Evolutionary conservation across 2,113 vertebrate genomes (phyloP).

Genomic region (Triplophysa rosa): DNA sequence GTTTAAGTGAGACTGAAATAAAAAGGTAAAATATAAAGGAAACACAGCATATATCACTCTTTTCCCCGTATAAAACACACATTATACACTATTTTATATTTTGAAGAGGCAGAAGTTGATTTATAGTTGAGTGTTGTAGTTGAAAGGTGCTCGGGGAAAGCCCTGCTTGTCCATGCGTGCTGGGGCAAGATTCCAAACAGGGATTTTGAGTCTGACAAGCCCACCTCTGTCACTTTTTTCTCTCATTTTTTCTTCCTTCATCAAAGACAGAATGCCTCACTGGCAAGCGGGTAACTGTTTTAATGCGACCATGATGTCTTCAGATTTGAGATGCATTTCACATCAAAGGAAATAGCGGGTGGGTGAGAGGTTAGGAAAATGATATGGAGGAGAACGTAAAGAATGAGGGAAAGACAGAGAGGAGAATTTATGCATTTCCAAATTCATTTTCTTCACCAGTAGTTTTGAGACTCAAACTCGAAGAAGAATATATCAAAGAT

Average conservation of each 20-base stretch:
- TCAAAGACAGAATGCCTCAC: conserved; percentile 29
- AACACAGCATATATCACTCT: background rate
- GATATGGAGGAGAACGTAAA: conserved; percentile 1
- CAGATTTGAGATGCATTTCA: conserved; percentile 37
- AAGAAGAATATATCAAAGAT: too few relatives aligned
- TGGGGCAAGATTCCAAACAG: conserved; percentile 15
- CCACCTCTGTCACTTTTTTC: conserved; percentile 27
- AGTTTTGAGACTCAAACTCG: too few relatives aligned
- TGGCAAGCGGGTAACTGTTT: conserved; percentile 21
- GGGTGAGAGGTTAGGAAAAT: conserved; percentile 13
- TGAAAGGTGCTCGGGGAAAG: conserved; percentile 19
- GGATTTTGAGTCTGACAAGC: conserved; percentile 37
- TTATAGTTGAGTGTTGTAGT: background rate
- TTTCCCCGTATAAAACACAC: conserved; percentile 11
- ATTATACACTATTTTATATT: conserved; percentile 11
- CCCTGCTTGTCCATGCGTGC: conserved; percentile 26
- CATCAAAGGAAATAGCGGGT: conserved; percentile 36
- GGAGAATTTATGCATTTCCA: conserved; percentile 7
- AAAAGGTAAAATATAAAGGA: background rate
- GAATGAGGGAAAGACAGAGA: background rate
- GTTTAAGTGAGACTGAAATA: too few relatives aligned
- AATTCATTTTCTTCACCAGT: background rate
- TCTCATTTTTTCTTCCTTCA: conserved; percentile 13
- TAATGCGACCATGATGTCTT: conserved; percentile 31
- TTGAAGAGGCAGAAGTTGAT: background rate